Percentiles rank a stretch among this genome's conserved stretches.
These are phyloP conservation scores for Seladonia tumulorum DNA, from an alignment of 2,888 invertebrate genomes.

Conservation along the genomic window DNA sequence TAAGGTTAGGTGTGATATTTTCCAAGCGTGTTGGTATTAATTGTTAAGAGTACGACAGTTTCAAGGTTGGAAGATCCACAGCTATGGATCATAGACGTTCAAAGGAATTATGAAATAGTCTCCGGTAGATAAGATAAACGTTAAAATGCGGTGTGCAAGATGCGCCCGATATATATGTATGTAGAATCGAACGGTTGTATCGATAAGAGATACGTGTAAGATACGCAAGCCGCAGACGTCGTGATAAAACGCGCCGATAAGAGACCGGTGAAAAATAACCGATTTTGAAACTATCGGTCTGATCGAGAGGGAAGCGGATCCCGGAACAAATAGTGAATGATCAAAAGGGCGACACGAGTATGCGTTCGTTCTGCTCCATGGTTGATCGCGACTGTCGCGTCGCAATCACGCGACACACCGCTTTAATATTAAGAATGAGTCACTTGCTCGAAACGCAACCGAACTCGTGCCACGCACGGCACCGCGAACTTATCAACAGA, in stretches of 20 bases:
- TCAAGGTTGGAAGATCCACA: neutral
- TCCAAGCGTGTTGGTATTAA: neutral
- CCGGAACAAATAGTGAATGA: neutral
- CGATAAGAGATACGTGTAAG: neutral
- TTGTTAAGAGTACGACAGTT: neutral
- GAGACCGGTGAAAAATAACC: neutral
- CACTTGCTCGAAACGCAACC: slow-evolving; percentile 42
- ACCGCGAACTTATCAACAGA: slow-evolving; percentile 41
- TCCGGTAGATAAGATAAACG: neutral
- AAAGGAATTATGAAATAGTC: neutral
- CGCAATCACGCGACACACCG: slow-evolving; percentile 31
- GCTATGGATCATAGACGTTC: neutral
- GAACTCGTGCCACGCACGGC: neutral
- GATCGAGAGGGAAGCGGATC: neutral
- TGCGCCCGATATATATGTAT: neutral
- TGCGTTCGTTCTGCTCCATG: neutral
- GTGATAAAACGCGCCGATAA: neutral
- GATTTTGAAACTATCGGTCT: neutral
- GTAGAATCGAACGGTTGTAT: neutral
- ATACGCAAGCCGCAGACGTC: neutral
- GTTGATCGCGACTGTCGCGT: slow-evolving; percentile 12
- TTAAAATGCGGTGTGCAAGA: neutral
- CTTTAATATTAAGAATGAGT: slow-evolving; percentile 61
- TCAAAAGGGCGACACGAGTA: neutral
- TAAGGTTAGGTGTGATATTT: neutral